Conservation (phyloP, 2,797 vertebrate species). For the Myioborus miniatus region DNA sequence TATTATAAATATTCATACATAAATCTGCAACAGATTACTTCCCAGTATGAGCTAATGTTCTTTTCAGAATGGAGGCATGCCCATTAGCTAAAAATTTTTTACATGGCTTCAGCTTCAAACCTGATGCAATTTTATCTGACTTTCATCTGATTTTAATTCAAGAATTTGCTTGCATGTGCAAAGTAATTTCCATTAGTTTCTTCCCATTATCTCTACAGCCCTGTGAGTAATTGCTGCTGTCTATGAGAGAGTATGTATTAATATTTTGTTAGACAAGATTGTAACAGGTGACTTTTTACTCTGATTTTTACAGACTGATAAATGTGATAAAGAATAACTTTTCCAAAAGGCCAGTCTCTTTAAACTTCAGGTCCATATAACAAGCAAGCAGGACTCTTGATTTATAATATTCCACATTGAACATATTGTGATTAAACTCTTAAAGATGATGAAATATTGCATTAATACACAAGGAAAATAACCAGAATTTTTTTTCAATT, state of each 20-base stretch:
- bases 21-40: background rate
- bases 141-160: conserved; percentile 45
- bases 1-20: background rate
- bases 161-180: background rate
- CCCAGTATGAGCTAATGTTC: background rate
- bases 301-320: conserved; percentile 17
- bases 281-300: conserved; percentile 36
- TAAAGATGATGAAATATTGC: conserved; percentile 7
- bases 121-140: background rate
- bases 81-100: background rate
- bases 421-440: background rate
- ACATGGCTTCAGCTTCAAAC: background rate
- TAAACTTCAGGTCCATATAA: background rate
- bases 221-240: conserved; percentile 19
- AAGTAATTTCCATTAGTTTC: conserved; percentile 45
- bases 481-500: background rate
- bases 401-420: background rate
- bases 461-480: background rate
- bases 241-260: background rate
- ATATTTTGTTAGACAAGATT: conserved; percentile 34
- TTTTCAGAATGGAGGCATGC: background rate
- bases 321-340: conserved; percentile 18
- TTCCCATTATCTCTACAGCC: conserved; percentile 5
- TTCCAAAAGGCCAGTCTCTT: background rate
- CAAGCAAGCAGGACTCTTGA: conserved; percentile 18